Percentiles rank a stretch among this genome's conserved stretches.
Conservation (phyloP, 1,140 invertebrate genomes). For the Subanguina moxae region DNA sequence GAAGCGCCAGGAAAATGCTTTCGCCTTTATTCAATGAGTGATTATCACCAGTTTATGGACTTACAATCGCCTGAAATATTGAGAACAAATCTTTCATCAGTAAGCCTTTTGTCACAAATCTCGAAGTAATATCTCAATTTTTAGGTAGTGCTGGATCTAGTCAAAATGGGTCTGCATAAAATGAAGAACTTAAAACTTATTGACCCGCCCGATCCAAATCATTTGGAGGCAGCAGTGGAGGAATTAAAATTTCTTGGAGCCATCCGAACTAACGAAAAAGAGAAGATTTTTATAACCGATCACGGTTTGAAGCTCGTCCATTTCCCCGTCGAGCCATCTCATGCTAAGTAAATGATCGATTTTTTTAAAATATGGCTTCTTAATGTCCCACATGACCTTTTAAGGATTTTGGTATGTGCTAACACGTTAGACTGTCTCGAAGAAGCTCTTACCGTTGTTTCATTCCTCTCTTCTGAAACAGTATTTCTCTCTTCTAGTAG, state of each 20-base stretch:
- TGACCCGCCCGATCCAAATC: conserved; percentile 59
- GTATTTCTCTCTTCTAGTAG: conserved; percentile 64
- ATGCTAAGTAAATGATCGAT: conserved; percentile 20
- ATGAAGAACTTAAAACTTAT: conserved; percentile 62
- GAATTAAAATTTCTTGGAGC: conserved; percentile 32
- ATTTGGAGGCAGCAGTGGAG: conserved; percentile 37
- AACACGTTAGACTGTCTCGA: conserved; percentile 64
- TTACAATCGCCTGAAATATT: conserved; percentile 45
- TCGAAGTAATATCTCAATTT: too few species aligned
- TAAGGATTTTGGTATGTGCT: conserved; percentile 38
- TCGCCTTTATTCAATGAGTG: conserved; percentile 60
- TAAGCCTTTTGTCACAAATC: too few species aligned
- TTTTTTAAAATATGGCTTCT: conserved; percentile 13
- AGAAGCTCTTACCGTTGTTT: conserved; percentile 73
- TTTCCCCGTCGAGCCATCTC: conserved; percentile 81
- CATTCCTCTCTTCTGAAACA: conserved; percentile 70
- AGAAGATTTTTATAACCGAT: conserved; percentile 66
- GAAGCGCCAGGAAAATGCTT: conserved; percentile 62
- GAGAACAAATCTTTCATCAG: conserved; percentile 46
- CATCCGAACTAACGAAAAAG: conserved; percentile 2
- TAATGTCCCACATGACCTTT: conserved; percentile 26
- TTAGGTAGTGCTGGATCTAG: conserved; percentile 62
- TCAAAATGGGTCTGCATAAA: conserved; percentile 62
- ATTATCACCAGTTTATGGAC: conserved; percentile 40
- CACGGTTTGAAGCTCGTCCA: conserved; percentile 78